Percentiles rank a stretch among this genome's conserved stretches.
Evolutionary conservation across 2,888 invertebrate species (phyloP).

Genomic region (Stenurella melanura): DNA sequence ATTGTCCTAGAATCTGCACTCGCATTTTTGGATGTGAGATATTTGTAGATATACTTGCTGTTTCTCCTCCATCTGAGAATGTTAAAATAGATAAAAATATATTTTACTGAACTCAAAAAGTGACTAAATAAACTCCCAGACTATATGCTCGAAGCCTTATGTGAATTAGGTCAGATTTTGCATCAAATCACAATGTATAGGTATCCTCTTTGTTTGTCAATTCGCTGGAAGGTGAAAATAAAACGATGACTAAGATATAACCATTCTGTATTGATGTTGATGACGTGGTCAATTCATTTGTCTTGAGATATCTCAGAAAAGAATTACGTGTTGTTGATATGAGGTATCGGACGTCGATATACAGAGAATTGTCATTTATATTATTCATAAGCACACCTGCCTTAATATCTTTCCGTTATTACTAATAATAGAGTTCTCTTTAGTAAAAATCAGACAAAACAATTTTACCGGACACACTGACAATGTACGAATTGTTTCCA

Average conservation of each 20-base stretch:
- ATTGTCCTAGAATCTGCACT: too few species aligned
- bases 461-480: conserved; percentile 59
- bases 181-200: too few species aligned
- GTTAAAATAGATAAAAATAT: too few species aligned
- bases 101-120: too few species aligned
- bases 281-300: conserved; percentile 21
- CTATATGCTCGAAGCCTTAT: too few species aligned
- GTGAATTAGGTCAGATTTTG: too few species aligned
- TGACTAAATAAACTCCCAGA: too few species aligned
- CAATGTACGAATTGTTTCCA: conserved; percentile 61
- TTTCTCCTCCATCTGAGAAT: too few species aligned
- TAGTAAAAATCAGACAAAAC: conserved; percentile 50
- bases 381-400: conserved; percentile 60
- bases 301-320: conserved; percentile 40
- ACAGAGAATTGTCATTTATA: conserved; percentile 49
- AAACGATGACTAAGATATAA: neutral
- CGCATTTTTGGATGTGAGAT: too few species aligned
- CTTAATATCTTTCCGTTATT: conserved; percentile 58
- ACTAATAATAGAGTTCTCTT: conserved; percentile 53
- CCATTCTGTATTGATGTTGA: neutral
- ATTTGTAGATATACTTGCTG: too few species aligned
- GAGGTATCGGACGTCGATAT: conserved; percentile 41
- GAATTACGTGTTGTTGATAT: conserved; percentile 44
- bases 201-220: too few species aligned
- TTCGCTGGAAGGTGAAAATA: neutral